Conservation (phyloP, 2,888 invertebrate genomes). For the Brachynemurus nebulosus region DNA sequence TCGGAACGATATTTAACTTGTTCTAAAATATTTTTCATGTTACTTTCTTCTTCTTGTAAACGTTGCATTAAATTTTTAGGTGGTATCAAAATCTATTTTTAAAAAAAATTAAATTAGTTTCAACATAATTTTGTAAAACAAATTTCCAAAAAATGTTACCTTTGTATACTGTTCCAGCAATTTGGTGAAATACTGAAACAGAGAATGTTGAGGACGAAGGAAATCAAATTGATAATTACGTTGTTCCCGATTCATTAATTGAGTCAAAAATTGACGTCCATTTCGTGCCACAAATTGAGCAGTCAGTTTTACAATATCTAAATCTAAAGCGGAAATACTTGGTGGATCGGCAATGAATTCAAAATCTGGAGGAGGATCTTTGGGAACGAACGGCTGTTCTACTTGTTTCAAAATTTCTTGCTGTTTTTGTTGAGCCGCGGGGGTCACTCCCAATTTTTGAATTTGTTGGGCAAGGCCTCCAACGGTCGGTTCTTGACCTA, state of each 20-base stretch:
- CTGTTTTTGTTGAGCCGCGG: conserved; percentile 71
- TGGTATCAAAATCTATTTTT: conserved; percentile 78
- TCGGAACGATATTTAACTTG: conserved; percentile 89
- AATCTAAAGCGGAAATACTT: conserved; percentile 92
- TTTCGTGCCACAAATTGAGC: conserved; percentile 99
- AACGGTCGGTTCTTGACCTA: conserved; percentile 31
- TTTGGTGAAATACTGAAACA: conserved; percentile 97
- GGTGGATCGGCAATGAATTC: conserved; percentile 96
- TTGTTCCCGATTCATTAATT: conserved; percentile 96
- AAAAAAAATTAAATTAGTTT: no score
- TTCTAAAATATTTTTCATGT: conserved; percentile 58
- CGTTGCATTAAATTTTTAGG: conserved; percentile 78
- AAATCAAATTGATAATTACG: conserved; percentile 99
- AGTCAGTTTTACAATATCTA: conserved; percentile 95
- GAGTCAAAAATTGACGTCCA: conserved; percentile 93
- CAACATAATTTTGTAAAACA: not conserved
- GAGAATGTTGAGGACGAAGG: conserved; percentile 91
- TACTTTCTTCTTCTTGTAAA: conserved; percentile 61
- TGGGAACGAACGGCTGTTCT: conserved; percentile 75
- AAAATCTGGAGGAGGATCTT: conserved; percentile 82
- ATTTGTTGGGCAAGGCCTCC: conserved; percentile 33
- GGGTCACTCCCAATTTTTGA: conserved; percentile 48
- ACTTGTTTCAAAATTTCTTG: conserved; percentile 79
- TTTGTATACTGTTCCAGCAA: conserved; percentile 98
- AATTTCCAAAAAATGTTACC: conserved; percentile 33